Conservation (phyloP, 1,140 invertebrate genomes). For the Gryllus bimaculatus region DNA sequence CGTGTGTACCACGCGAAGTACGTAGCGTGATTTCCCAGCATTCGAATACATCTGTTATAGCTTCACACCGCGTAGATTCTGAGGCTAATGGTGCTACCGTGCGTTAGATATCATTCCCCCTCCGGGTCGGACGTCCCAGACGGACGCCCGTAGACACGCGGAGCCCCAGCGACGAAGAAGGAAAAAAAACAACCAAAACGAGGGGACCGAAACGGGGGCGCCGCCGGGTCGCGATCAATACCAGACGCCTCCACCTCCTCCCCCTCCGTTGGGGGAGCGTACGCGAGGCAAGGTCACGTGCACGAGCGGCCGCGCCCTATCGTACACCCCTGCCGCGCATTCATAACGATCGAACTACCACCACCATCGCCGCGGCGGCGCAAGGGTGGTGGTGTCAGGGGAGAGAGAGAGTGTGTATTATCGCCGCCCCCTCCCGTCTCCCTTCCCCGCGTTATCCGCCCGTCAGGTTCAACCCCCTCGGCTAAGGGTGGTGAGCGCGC, state of each 20-base stretch:
- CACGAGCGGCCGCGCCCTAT: background rate
- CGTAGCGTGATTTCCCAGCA: no score
- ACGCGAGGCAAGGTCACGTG: background rate
- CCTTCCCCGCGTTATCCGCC: no score
- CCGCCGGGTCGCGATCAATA: background rate
- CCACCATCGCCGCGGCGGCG: background rate
- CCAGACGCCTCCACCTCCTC: background rate
- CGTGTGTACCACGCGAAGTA: no score
- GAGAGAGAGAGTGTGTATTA: background rate
- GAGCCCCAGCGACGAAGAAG: background rate
- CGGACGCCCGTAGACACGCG: background rate
- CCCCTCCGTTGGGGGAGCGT: no score
- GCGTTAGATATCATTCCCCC: no score
- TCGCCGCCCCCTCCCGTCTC: background rate
- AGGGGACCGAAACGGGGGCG: background rate
- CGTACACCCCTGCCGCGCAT: background rate
- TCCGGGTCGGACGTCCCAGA: no score
- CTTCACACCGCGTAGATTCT: no score
- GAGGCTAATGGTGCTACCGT: no score
- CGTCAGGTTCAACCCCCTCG: background rate
- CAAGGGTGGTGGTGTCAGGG: background rate
- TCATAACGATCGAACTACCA: background rate
- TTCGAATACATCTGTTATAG: background rate
- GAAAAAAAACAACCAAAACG: background rate
- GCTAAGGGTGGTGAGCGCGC: no score